Conservation (phyloP, 2,888 invertebrate genomes). For the Eustalomyia histrio region DNA sequence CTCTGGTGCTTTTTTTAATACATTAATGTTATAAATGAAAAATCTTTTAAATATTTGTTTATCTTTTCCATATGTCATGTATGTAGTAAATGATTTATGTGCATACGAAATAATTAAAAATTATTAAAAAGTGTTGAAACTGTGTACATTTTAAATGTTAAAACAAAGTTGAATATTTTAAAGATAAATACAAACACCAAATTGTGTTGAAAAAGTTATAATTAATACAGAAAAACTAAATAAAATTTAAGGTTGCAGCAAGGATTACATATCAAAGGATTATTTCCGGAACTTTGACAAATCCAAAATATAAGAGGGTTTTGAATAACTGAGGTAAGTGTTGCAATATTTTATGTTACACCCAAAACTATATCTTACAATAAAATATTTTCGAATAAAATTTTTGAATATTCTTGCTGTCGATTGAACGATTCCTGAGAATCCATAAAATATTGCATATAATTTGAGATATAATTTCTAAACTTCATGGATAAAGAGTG, state of each 20-base stretch:
- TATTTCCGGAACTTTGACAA: neutral
- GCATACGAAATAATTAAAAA: neutral
- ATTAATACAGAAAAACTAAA: neutral
- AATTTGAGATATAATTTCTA: no score
- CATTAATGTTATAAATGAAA: conserved; percentile 4
- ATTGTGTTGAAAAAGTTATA: neutral
- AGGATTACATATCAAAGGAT: neutral
- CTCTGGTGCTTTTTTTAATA: neutral
- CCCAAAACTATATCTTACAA: no score
- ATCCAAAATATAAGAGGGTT: neutral
- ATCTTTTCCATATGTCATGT: neutral
- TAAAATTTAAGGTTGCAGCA: neutral
- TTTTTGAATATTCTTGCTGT: no score
- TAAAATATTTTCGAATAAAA: no score
- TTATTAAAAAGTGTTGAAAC: conserved; percentile 27
- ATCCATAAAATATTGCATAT: no score
- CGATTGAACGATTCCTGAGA: no score
- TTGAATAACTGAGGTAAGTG: neutral
- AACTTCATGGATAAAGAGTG: no score
- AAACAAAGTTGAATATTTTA: neutral
- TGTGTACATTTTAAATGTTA: conserved; percentile 4
- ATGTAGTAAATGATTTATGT: no score
- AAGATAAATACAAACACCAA: neutral
- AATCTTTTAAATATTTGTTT: conserved; percentile 14
- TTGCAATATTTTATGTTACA: neutral